Evolutionary conservation across 2,113 vertebrate genomes (phyloP), one percentile per base, ranked within the genome.

Genomic region (Atherinomorus stipes): DNA sequence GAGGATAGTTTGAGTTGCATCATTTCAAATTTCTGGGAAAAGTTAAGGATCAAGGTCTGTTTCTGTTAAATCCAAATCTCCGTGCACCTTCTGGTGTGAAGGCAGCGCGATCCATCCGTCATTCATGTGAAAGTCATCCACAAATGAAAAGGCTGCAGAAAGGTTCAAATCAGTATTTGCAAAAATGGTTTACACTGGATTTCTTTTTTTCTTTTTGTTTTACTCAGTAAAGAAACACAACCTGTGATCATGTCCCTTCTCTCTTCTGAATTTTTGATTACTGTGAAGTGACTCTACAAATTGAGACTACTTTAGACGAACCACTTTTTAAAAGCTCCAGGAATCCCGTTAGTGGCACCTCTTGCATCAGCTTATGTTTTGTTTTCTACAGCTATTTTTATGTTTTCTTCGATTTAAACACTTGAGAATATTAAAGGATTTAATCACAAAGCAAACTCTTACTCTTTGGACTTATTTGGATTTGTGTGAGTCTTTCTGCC

Each of bases 361-460:
- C 51, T 74, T 9, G 12, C 52, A 37, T 76, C 78, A 65, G 71
- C 60, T 72, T 64, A 53, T 65, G 34, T 71, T 80, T 86, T 83
- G 21, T 84, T 84, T 83, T 89, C 67, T 86, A 76, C 86, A 63
- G 76, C 70, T 77, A 74, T 85, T 90, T 86, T 87, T 85, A 78
- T 86, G 85, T 88, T 92, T 85, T 81, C 76, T 67, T 83, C 85
- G 53, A 80, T 61, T 71, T 71, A 80, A 86, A 85, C 77, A 85
- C 77, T 80, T 89, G 70, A 86, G 60, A 85, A 70, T 82, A 91
- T 91, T 92, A 92, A 92, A 92, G 83, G 75, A 86, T 90, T 90
- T 64, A 74, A 90, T 86, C 85, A 90, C 86, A 80, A 86, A 77
- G 61, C 72, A 80, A 34, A 64, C 68, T 80, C 26, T 66, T 69